phyloP scores from a whole-genome alignment of 2,113 vertebrate genomes.

The Aix galericulata region DNA sequence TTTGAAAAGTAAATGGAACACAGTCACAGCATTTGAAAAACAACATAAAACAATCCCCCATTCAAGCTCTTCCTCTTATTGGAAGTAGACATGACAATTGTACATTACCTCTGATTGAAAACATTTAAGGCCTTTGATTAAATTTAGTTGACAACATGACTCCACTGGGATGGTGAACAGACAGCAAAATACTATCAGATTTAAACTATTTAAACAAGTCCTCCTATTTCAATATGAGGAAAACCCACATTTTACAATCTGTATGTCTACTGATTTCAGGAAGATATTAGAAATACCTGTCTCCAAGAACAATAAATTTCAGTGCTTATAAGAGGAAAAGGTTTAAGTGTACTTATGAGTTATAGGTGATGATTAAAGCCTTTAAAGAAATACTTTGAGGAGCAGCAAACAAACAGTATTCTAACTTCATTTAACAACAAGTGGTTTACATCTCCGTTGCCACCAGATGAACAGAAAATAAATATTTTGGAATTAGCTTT shows the following conservation, averaged over 20 bases:
- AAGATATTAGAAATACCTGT: not conserved
- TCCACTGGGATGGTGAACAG: not conserved
- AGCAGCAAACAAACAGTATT: conserved; percentile 44
- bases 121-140: conserved; percentile 5
- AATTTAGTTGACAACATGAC: not conserved
- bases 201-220: not conserved
- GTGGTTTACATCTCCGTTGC: conserved; percentile 34
- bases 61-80: not conserved
- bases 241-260: not conserved
- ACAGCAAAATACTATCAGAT: not conserved
- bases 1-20: not conserved
- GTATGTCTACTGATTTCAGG: not conserved
- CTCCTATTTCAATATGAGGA: not conserved
- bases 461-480: not conserved
- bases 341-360: not conserved
- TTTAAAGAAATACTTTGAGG: conserved; percentile 12
- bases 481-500: conserved; percentile 24
- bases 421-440: conserved; percentile 20
- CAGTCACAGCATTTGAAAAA: not conserved
- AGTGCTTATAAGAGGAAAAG: not conserved
- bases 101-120: not conserved
- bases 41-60: not conserved
- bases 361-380: conserved; percentile 10
- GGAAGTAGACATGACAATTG: not conserved
- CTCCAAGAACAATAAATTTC: not conserved